phyloP scores from a whole-genome alignment of 64 coral and sea anemone species.

The Cladopsammia gracilis region DNA sequence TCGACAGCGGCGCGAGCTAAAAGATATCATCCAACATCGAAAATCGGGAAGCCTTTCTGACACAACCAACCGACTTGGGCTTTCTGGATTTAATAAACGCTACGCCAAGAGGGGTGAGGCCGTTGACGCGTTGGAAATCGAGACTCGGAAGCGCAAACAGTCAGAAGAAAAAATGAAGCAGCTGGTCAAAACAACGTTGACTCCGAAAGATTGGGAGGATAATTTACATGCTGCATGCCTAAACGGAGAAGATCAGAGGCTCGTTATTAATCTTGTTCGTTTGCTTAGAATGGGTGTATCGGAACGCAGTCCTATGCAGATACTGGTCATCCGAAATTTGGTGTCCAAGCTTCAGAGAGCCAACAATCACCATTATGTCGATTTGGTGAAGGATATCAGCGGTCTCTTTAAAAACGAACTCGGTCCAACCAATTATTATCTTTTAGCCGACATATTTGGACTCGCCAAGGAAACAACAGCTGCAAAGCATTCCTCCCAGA shows the following conservation, averaged over 20 bases:
- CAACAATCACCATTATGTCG: conserved; percentile 60
- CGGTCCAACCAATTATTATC: conserved; percentile 51
- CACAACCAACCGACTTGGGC: neutral
- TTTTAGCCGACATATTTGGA: conserved; percentile 53
- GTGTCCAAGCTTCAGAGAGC: conserved; percentile 56
- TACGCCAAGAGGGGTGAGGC: conserved; percentile 32
- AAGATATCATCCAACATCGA: conserved; percentile 24
- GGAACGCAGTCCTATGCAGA: conserved; percentile 53
- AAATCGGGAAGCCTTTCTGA: neutral
- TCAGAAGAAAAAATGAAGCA: conserved; percentile 25
- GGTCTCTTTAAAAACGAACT: conserved; percentile 53
- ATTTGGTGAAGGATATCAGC: conserved; percentile 62
- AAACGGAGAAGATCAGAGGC: conserved; percentile 53
- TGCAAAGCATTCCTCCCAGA: neutral
- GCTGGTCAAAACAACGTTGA: conserved; percentile 27
- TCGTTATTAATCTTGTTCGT: conserved; percentile 42
- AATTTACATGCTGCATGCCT: conserved; percentile 49
- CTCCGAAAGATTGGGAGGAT: conserved; percentile 52
- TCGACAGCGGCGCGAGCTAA: neutral
- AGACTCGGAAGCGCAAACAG: conserved; percentile 1
- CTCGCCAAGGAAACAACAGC: conserved; percentile 45
- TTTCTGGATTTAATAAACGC: conserved; percentile 33
- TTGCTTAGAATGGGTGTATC: conserved; percentile 55
- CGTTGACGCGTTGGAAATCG: conserved; percentile 2
- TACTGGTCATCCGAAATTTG: conserved; percentile 42